Conservation (phyloP, 1,140 invertebrate genomes). For the Phthorimaea operculella region DNA sequence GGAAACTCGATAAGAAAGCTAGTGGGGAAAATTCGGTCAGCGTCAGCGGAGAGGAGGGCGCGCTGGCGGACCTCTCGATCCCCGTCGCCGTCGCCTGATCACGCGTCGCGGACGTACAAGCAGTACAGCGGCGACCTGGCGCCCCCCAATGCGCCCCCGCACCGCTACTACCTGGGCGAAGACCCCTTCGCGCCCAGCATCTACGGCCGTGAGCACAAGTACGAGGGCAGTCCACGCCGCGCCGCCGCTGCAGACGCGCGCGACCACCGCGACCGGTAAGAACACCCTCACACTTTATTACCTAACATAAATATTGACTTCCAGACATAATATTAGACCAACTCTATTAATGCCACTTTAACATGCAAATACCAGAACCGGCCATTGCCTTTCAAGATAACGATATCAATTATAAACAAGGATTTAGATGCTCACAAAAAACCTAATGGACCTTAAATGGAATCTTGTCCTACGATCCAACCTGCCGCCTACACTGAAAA, state of each 20-base stretch:
- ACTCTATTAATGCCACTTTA: not conserved
- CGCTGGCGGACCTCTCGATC: conserved; percentile 68
- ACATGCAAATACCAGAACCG: not conserved
- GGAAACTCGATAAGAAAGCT: conserved; percentile 81
- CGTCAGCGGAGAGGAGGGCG: conserved; percentile 77
- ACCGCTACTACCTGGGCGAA: conserved; percentile 84
- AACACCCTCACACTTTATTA: conserved; percentile 5
- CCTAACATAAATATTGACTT: not conserved
- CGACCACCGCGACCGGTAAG: conserved; percentile 57
- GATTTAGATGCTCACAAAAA: conserved; percentile 15
- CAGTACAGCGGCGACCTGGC: conserved; percentile 66
- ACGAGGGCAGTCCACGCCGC: conserved; percentile 70
- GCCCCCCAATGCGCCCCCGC: conserved; percentile 68
- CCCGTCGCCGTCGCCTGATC: conserved; percentile 70
- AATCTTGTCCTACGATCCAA: conserved; percentile 42
- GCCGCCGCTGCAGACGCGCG: conserved; percentile 44
- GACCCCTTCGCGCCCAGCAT: conserved; percentile 84
- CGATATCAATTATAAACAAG: conserved; percentile 1
- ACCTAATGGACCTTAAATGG: conserved; percentile 41
- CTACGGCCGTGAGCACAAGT: conserved; percentile 82
- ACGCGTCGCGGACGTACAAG: conserved; percentile 62
- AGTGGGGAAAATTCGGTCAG: conserved; percentile 80
- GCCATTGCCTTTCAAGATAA: not conserved
- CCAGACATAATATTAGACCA: not conserved
- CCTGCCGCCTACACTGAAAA: conserved; percentile 34